Evolutionary conservation across 2,888 invertebrate genomes (phyloP).

Genomic region (Pomacea canaliculata): DNA sequence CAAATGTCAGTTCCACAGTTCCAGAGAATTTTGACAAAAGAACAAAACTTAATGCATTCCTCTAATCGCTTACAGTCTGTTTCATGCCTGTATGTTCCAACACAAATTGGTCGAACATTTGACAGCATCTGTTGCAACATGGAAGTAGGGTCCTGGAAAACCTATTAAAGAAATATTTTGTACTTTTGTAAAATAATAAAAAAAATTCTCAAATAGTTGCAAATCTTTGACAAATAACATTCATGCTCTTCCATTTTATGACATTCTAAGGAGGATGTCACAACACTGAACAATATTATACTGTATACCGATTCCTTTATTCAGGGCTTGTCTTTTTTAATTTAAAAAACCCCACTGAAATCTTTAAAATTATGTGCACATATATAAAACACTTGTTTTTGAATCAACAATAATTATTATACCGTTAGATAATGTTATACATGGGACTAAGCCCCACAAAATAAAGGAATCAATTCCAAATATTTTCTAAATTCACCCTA

Average conservation of each 20-base stretch:
- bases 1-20: too few relatives aligned
- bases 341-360: too few relatives aligned
- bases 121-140: conserved; percentile 90
- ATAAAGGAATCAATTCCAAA: too few relatives aligned
- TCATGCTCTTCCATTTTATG: not conserved
- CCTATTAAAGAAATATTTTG: conserved; percentile 43
- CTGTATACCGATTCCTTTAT: too few relatives aligned
- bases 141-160: conserved; percentile 72
- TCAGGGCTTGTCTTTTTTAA: too few relatives aligned
- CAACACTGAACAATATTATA: not conserved
- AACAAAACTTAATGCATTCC: not conserved
- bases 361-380: too few relatives aligned
- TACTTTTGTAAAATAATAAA: not conserved
- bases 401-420: too few relatives aligned
- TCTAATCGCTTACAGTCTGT: conserved; percentile 80
- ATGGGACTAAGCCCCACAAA: too few relatives aligned
- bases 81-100: conserved; percentile 84
- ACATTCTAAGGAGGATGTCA: not conserved
- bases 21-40: too few relatives aligned
- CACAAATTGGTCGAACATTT: conserved; percentile 79
- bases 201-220: not conserved
- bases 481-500: not conserved
- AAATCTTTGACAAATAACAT: not conserved
- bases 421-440: too few relatives aligned
- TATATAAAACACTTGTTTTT: too few relatives aligned